Percentiles rank a stretch among this genome's conserved stretches.
These are phyloP conservation scores for Peromyscus eremicus DNA, from an alignment of 2,797 vertebrate genomes.

Conservation along the genomic window DNA sequence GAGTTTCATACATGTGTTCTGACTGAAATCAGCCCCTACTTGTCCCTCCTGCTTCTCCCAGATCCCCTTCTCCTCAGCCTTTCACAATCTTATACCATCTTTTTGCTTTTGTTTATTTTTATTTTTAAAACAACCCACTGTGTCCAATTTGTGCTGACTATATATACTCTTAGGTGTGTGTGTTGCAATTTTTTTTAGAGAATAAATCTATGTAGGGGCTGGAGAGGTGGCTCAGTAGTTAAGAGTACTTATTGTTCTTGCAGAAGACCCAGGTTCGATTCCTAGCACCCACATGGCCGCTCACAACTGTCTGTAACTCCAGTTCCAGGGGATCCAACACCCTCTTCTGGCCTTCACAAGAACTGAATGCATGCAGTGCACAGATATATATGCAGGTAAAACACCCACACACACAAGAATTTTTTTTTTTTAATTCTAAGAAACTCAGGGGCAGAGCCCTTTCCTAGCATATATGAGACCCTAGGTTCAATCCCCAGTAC, in stretches of 20 bases:
- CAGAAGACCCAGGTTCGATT: background rate
- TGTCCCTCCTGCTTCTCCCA: no score
- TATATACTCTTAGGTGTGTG: background rate
- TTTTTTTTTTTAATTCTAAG: background rate
- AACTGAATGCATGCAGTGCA: background rate
- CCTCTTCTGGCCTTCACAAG: background rate
- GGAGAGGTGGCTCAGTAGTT: background rate
- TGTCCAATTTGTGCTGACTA: background rate
- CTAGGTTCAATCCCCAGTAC: background rate
- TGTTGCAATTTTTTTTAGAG: background rate
- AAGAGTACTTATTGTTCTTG: background rate
- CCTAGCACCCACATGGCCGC: background rate
- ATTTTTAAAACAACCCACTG: background rate
- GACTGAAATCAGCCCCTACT: no score
- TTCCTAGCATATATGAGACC: background rate
- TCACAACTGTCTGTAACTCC: background rate
- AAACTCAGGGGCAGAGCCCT: background rate
- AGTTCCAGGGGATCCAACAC: background rate
- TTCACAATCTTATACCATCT: no score
- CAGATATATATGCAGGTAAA: background rate
- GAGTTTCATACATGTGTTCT: no score
- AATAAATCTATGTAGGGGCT: background rate
- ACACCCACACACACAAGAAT: background rate
- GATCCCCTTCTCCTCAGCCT: no score
- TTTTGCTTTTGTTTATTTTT: background rate